A percentile compares a stretch with the other conserved stretches of the same genome.
Conservation (phyloP, 2,113 vertebrate genomes). For the Entomyzon cyanotis region DNA sequence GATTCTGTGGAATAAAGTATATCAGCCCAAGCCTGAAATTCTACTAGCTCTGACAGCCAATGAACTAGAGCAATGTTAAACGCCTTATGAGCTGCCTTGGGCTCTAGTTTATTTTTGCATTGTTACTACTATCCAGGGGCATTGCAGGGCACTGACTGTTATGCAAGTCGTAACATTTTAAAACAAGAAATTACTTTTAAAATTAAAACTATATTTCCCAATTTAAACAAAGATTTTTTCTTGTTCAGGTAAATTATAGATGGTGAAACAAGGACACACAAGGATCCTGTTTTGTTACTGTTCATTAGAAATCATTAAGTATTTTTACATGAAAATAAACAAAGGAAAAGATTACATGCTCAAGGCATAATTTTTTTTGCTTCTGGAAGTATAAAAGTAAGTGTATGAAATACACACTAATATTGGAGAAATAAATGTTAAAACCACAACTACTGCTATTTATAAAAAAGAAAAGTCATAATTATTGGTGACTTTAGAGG, state of each 20-base stretch:
- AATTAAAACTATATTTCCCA: background rate
- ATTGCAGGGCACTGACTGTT: background rate
- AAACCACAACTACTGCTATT: rapidly evolving
- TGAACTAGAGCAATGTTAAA: background rate
- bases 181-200: background rate
- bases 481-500: background rate
- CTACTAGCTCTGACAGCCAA: background rate
- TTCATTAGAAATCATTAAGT: background rate
- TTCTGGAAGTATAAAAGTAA: background rate
- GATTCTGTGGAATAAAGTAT: background rate
- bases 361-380: background rate
- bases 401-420: background rate
- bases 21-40: background rate
- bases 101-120: background rate
- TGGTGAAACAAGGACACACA: background rate
- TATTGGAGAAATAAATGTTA: background rate
- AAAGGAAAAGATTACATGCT: background rate
- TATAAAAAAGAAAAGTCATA: background rate
- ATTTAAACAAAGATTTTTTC: background rate
- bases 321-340: background rate
- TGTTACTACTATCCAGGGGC: background rate
- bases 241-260: background rate
- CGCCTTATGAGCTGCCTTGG: background rate
- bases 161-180: background rate
- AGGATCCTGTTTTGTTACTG: background rate